Evolutionary conservation across 2,888 invertebrate species (phyloP).

Genomic region (Hipparchia semele): DNA sequence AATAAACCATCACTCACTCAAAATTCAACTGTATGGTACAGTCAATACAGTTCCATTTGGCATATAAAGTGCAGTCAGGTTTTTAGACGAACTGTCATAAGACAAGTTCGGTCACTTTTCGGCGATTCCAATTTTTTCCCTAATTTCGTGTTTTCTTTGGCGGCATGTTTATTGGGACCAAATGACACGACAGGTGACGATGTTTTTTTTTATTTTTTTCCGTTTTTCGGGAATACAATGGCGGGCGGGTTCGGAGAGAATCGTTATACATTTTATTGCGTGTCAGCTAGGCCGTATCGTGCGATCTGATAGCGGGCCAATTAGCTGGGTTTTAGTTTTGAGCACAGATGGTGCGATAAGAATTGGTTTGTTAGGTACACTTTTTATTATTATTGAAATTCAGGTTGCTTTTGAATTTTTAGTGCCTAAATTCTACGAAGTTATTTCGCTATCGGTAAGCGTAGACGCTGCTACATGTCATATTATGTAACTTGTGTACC

Average conservation of each 20-base stretch:
- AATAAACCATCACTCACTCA: slow-evolving; percentile 30
- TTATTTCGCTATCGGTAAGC: no score
- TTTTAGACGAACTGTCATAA: slow-evolving; percentile 59
- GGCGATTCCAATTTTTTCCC: slow-evolving; percentile 65
- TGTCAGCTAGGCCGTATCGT: slow-evolving; percentile 58
- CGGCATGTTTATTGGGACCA: slow-evolving; percentile 79
- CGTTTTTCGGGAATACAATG: slow-evolving; percentile 45
- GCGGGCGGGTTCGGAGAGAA: slow-evolving; percentile 61
- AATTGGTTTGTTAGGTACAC: slow-evolving; percentile 43
- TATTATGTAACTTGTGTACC: no score
- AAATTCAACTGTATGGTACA: slow-evolving; percentile 46
- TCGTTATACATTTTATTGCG: slow-evolving; percentile 80
- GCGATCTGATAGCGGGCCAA: slow-evolving; percentile 65
- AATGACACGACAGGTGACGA: slow-evolving; percentile 83
- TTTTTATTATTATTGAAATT: slow-evolving; percentile 20
- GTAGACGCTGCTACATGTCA: no score
- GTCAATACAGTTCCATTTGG: slow-evolving; percentile 9
- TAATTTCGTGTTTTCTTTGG: slow-evolving; percentile 76
- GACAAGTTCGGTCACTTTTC: slow-evolving; percentile 72
- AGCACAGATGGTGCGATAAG: slow-evolving; percentile 70
- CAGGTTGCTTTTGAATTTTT: neutral
- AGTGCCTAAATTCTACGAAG: neutral
- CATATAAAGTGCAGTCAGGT: slow-evolving; percentile 6
- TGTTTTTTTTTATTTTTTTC: slow-evolving; percentile 54
- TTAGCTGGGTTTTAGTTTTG: slow-evolving; percentile 63